Percentiles rank a stretch among this genome's conserved stretches.
These are phyloP conservation scores for Himalopsyche phryganea DNA, from an alignment of 1,140 invertebrate species.

Conservation along the genomic window DNA sequence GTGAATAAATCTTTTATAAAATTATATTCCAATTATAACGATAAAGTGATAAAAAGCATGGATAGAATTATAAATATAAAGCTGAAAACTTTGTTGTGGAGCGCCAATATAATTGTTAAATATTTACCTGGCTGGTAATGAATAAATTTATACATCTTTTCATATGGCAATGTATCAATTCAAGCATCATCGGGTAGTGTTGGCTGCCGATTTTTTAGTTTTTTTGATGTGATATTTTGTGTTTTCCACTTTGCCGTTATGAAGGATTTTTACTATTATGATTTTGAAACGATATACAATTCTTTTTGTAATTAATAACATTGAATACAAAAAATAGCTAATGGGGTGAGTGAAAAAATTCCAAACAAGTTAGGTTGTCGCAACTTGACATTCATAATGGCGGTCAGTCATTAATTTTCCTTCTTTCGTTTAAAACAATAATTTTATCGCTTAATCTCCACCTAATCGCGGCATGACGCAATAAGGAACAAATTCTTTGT, in stretches of 20 bases:
- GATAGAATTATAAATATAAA: too few species aligned
- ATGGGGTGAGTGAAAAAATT: slow-evolving; percentile 22
- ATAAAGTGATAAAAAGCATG: too few species aligned
- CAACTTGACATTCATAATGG: slow-evolving; percentile 30
- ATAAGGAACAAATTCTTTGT: too few species aligned
- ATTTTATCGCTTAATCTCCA: neutral
- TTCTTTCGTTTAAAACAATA: slow-evolving; percentile 9
- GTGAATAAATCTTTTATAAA: too few species aligned
- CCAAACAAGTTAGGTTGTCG: slow-evolving; percentile 24
- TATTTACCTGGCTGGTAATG: too few species aligned
- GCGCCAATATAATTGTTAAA: too few species aligned
- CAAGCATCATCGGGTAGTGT: slow-evolving; percentile 21
- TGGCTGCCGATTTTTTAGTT: slow-evolving; percentile 26
- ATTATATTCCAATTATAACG: too few species aligned
- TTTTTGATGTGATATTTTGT: slow-evolving; percentile 27
- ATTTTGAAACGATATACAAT: slow-evolving; percentile 11
- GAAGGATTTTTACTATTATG: slow-evolving; percentile 20
- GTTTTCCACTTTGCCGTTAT: slow-evolving; percentile 22
- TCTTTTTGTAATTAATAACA: slow-evolving; percentile 17
- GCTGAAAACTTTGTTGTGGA: too few species aligned
- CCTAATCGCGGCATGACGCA: neutral
- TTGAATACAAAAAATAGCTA: slow-evolving; percentile 11
- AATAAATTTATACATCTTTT: neutral
- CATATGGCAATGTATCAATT: slow-evolving; percentile 13
- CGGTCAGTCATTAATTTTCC: slow-evolving; percentile 26